Evolutionary conservation across 2,888 invertebrate species (phyloP).

Genomic region (Chymomyza procnemis): DNA sequence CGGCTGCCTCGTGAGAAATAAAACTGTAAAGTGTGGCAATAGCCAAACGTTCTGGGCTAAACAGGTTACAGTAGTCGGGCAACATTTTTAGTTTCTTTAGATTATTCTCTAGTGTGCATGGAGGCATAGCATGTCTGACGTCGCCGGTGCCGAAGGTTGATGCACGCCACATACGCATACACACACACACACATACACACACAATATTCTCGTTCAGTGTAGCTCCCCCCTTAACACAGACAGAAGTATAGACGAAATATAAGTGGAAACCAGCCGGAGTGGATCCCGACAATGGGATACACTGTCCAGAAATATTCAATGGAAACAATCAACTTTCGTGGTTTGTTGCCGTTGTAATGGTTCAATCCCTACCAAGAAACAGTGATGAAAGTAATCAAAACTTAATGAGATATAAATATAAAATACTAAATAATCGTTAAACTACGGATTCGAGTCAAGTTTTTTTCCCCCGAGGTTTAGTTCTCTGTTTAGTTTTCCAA

Average conservation of each 20-base stretch:
- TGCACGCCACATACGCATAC: constrained; percentile 27
- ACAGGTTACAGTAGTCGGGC: constrained; percentile 69
- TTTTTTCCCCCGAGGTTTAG: no score
- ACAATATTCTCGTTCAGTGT: background rate
- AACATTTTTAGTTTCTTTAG: constrained; percentile 63
- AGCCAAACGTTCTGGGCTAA: constrained; percentile 39
- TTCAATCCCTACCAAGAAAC: no score
- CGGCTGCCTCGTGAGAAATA: constrained; percentile 68
- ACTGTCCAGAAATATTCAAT: background rate
- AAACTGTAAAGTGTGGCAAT: constrained; percentile 67
- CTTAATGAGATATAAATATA: no score
- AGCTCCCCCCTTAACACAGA: background rate
- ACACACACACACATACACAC: constrained; percentile 4
- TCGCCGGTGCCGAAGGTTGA: constrained; percentile 46
- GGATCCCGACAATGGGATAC: background rate
- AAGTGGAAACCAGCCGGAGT: background rate
- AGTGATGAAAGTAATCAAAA: no score
- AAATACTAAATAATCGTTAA: no score
- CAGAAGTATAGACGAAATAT: background rate
- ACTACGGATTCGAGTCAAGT: no score
- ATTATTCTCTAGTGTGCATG: constrained; percentile 50
- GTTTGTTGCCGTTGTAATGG: no score
- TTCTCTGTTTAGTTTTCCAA: no score
- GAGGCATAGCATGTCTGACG: constrained; percentile 11
- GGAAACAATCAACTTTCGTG: no score